Conservation (phyloP, 53 echinoderm and acorn worm genomes). For the Astropecten irregularis region DNA sequence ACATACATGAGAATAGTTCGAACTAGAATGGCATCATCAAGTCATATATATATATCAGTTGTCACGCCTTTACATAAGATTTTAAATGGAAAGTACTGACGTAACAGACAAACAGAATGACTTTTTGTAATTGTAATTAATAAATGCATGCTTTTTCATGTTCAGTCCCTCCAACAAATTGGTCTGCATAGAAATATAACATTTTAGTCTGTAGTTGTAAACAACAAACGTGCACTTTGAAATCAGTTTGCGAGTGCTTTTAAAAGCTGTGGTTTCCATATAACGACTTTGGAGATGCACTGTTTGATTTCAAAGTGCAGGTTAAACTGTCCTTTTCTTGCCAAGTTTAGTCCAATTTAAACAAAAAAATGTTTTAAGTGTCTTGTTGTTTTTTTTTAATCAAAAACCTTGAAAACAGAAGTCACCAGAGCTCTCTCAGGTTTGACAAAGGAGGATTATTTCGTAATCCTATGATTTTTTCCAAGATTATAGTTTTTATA, state of each 20-base stretch:
- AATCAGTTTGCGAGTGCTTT: too few relatives aligned
- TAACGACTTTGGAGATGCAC: too few relatives aligned
- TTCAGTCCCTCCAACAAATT: too few relatives aligned
- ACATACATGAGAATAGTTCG: not conserved
- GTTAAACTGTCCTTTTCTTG: conserved; percentile 44
- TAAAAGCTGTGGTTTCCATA: too few relatives aligned
- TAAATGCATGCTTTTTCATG: not conserved
- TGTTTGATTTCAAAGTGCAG: conserved; percentile 40
- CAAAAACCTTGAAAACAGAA: conserved; percentile 22
- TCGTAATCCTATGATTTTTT: conserved; percentile 23
- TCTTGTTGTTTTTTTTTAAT: conserved; percentile 15
- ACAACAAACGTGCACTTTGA: too few relatives aligned
- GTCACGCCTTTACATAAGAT: not conserved
- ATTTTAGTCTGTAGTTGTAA: not conserved
- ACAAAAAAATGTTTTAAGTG: conserved; percentile 10
- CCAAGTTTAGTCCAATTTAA: conserved; percentile 31
- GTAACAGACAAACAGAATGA: not conserved
- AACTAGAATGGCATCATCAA: not conserved
- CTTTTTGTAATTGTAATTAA: conserved; percentile 4
- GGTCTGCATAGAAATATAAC: not conserved
- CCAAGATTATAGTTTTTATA: too few relatives aligned
- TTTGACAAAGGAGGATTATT: too few relatives aligned
- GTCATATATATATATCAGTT: conserved; percentile 33
- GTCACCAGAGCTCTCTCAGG: conserved; percentile 34
- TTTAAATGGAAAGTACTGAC: conserved; percentile 26